Evolutionary conservation across 2,888 invertebrate genomes (phyloP).

Genomic region (Lithophane leautieri): DNA sequence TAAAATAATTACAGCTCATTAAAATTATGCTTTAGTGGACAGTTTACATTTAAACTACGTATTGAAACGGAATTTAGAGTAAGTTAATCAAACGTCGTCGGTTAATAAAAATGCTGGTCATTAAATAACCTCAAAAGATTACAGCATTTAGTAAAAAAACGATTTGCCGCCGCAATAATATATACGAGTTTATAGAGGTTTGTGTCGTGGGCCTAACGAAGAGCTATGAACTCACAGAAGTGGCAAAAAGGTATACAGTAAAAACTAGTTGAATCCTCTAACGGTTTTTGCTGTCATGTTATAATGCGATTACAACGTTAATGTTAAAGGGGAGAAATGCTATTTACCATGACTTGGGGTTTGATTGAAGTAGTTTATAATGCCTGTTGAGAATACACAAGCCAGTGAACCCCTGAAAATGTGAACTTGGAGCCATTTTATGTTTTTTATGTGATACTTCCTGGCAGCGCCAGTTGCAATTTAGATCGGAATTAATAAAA

Average conservation of each 20-base stretch:
- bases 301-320: conserved; percentile 56
- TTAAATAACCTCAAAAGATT: conserved; percentile 75
- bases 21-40: conserved; percentile 53
- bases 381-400: conserved; percentile 28
- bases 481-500: background rate
- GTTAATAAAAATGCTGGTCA: conserved; percentile 72
- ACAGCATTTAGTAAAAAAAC: conserved; percentile 72
- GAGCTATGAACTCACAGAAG: conserved; percentile 62
- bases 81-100: conserved; percentile 66
- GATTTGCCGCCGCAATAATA: conserved; percentile 72
- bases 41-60: conserved; percentile 53
- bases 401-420: background rate
- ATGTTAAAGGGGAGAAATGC: conserved; percentile 57
- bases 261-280: conserved; percentile 52
- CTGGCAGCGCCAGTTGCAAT: background rate
- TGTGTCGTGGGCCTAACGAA: conserved; percentile 66
- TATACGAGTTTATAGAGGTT: conserved; percentile 72
- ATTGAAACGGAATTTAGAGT: conserved; percentile 56
- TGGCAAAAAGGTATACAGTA: conserved; percentile 52
- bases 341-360: conserved; percentile 39
- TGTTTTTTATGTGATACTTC: background rate
- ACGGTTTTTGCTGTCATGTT: conserved; percentile 61
- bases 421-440: background rate
- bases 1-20: conserved; percentile 43
- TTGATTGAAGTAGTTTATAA: conserved; percentile 46